Conservation (phyloP, 2,888 invertebrate species). For the Epinotia ramella region DNA sequence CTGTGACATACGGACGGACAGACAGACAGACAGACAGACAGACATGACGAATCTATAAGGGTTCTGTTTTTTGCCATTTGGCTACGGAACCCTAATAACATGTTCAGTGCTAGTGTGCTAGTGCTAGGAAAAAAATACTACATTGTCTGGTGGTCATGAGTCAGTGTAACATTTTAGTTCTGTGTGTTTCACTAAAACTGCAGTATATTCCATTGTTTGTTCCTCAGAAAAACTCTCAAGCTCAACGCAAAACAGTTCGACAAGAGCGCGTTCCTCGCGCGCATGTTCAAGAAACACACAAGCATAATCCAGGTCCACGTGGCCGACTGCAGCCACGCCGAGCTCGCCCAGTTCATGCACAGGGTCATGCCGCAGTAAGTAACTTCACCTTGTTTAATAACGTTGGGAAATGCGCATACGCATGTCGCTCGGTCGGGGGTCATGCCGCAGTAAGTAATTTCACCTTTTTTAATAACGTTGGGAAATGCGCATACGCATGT, state of each 20-base stretch:
- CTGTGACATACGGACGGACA: too few relatives aligned
- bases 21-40: too few relatives aligned
- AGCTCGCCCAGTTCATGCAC: conserved; percentile 68
- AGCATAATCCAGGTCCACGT: conserved; percentile 66
- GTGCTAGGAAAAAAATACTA: too few relatives aligned
- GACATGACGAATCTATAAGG: too few relatives aligned
- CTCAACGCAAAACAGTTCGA: conserved; percentile 65
- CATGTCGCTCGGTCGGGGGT: conserved; percentile 44
- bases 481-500: too few relatives aligned
- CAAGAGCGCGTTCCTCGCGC: conserved; percentile 66
- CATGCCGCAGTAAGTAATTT: conserved; percentile 70
- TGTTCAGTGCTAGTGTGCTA: too few relatives aligned
- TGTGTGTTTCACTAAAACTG: too few relatives aligned
- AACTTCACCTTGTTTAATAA: not conserved
- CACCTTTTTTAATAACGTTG: not conserved
- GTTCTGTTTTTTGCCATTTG: too few relatives aligned
- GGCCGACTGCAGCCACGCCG: conserved; percentile 60
- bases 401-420: not conserved
- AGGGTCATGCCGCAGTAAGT: conserved; percentile 74
- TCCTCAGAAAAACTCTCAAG: conserved; percentile 65
- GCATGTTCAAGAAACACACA: conserved; percentile 67
- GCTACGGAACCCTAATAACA: too few relatives aligned
- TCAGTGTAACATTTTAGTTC: too few relatives aligned
- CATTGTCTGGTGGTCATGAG: too few relatives aligned
- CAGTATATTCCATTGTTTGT: too few relatives aligned